phyloP scores from a whole-genome alignment of 2,888 invertebrate species.

The Sesia bembeciformis region DNA sequence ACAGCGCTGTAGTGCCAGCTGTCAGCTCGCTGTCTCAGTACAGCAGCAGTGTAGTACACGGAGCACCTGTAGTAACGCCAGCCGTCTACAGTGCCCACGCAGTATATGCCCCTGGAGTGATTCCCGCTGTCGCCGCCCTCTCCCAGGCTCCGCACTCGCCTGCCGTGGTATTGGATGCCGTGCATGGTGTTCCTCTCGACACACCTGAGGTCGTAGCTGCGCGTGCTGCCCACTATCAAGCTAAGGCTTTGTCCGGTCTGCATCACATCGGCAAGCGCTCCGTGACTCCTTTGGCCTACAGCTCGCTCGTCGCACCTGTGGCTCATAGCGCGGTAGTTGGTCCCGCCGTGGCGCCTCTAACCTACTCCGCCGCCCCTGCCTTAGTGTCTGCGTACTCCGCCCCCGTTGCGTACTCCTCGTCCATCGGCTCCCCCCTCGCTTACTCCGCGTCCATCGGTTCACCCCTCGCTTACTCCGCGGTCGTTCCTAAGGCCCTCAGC shows the following conservation, averaged over 20 bases:
- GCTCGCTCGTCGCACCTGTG: constrained; percentile 32
- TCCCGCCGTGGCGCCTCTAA: constrained; percentile 18
- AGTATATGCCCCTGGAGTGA: constrained; percentile 12
- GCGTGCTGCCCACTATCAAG: constrained; percentile 58
- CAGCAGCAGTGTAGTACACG: constrained; percentile 37
- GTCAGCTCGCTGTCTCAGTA: constrained; percentile 31
- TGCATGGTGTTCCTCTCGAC: constrained; percentile 61
- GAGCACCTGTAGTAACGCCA: constrained; percentile 28
- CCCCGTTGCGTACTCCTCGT: constrained; percentile 17
- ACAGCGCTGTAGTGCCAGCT: constrained; percentile 31
- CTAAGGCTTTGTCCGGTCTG: constrained; percentile 50
- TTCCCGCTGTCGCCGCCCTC: constrained; percentile 15
- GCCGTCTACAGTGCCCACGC: constrained; percentile 22
- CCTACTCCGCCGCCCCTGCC: constrained; percentile 17
- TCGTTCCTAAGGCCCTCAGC: constrained; percentile 39
- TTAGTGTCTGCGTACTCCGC: constrained; percentile 22
- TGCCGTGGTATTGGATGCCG: constrained; percentile 56
- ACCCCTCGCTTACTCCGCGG: constrained; percentile 24
- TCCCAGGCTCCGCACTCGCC: constrained; percentile 54
- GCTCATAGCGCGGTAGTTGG: constrained; percentile 44
- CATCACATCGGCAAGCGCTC: constrained; percentile 55
- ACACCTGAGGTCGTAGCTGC: constrained; percentile 67
- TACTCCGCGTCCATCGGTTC: constrained; percentile 29
- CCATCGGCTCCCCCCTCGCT: too few relatives aligned
- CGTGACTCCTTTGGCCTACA: constrained; percentile 10